Base-by-base conservation (phyloP, 2,888 invertebrate genomes). In the Lingula anatina region DNA sequence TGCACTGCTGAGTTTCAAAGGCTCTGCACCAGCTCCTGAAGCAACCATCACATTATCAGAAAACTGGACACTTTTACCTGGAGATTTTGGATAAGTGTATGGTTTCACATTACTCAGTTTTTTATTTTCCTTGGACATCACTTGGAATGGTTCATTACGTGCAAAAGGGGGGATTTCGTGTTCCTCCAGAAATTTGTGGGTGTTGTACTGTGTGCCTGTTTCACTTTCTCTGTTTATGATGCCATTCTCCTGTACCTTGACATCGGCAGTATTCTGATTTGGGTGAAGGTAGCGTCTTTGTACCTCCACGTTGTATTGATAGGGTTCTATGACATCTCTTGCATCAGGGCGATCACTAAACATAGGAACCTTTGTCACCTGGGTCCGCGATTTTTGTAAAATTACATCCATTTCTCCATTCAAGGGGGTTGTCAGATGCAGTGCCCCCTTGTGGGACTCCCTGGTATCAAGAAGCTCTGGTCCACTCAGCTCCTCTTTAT, bases 121-220 rank as follows among this genome's bases (percentile, higher is more conserved):
- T 50, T 69, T 64, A 55, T 73, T 73, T 49, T 66, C 64, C 7
- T 52, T 46, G 1, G 72, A 72, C 65, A 73, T 71, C 24, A 73
- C 48, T 44, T 59, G 51, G 0, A 61, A 51, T 1, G 73, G 71
- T 46, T 73, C 73, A 9, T 61, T 56, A 20, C 71, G 54, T n/a
- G 62, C 61, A 52, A 57, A 53, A 21, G 50, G 56, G 20, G 61
- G 57, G 20, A 74, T 47, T 23, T 60, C 54, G 35, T 68, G 57
- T 31, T 75, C 71, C 56, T 75, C 75, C 23, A 75, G 59, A 56
- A 71, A 75, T 51, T 69, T 73, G 39, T 55, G 53, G 4, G 66
- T 66, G 58, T 70, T 74, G 56, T 68, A 75, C 46, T 57, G 59
- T 25, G 63, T 65, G 3, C 70, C 72, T 53, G 65, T 63, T 5